Conservation (phyloP, 2,888 invertebrate species). For the Drosophila putrida region DNA sequence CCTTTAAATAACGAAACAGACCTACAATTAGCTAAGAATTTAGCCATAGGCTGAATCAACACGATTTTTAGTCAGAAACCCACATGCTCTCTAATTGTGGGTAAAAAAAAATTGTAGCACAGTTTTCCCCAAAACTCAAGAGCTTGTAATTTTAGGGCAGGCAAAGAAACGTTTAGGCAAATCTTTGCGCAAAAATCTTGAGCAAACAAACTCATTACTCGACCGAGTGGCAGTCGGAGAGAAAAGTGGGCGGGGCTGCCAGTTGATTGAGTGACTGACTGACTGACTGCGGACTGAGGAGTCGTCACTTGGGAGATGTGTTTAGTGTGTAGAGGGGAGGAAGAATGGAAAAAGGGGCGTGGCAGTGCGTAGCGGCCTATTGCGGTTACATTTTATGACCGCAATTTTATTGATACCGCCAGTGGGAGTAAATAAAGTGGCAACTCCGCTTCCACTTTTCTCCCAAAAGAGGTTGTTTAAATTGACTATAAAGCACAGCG, state of each 20-base stretch:
- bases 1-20: too few relatives aligned
- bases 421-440: slow-evolving; percentile 67
- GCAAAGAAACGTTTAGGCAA: slow-evolving; percentile 63
- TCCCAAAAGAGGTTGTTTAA: slow-evolving; percentile 5
- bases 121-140: not conserved
- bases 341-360: slow-evolving; percentile 31
- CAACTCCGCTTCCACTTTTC: not conserved
- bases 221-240: not conserved
- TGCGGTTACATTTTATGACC: slow-evolving; percentile 69
- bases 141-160: slow-evolving; percentile 24
- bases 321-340: not conserved
- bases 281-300: slow-evolving; percentile 60
- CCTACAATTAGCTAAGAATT: not conserved
- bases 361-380: slow-evolving; percentile 34
- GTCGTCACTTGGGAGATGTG: slow-evolving; percentile 30
- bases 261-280: slow-evolving; percentile 73
- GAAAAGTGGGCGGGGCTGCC: slow-evolving; percentile 10
- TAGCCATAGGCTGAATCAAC: not conserved
- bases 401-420: slow-evolving; percentile 80
- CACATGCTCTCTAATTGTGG: slow-evolving; percentile 20
- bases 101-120: not conserved
- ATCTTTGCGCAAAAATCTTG: slow-evolving; percentile 64
- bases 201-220: slow-evolving; percentile 73
- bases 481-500: slow-evolving; percentile 44
- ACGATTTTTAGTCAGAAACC: not conserved